Conservation (phyloP, 2,888 invertebrate species). For the Agrochola lychnidis region DNA sequence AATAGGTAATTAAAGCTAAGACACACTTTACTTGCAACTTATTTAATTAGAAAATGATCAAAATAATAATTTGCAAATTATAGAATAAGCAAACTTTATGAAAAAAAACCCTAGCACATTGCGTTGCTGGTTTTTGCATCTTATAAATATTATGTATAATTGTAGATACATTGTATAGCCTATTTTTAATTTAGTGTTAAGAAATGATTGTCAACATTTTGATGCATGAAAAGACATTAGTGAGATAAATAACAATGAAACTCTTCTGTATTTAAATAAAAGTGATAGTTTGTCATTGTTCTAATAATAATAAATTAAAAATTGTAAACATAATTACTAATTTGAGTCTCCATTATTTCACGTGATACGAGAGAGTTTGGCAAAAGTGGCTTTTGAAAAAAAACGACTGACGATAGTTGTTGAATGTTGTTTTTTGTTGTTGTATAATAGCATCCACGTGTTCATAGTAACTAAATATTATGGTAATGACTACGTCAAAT, state of each 20-base stretch:
- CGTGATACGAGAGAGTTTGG: constrained; percentile 10
- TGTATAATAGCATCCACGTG: neutral
- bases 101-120: constrained; percentile 16
- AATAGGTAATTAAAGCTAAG: constrained; percentile 24
- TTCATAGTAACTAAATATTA: constrained; percentile 6
- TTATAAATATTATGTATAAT: constrained; percentile 47
- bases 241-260: constrained; percentile 78
- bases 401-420: constrained; percentile 20
- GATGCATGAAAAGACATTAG: constrained; percentile 88
- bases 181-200: constrained; percentile 64
- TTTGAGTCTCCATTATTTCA: constrained; percentile 24
- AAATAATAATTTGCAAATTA: constrained; percentile 51
- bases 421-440: constrained; percentile 21
- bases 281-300: constrained; percentile 46
- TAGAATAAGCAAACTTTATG: constrained; percentile 10
- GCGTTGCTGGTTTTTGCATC: constrained; percentile 41
- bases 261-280: constrained; percentile 53
- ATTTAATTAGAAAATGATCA: constrained; percentile 40
- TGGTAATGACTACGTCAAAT: neutral
- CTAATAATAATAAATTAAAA: constrained; percentile 38
- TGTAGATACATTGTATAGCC: constrained; percentile 61
- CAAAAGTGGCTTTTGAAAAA: constrained; percentile 21
- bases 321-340: constrained; percentile 45
- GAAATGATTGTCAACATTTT: constrained; percentile 67
- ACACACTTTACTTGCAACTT: constrained; percentile 33